phyloP scores from a whole-genome alignment of 2,113 vertebrate species.

The Columba janthina region DNA sequence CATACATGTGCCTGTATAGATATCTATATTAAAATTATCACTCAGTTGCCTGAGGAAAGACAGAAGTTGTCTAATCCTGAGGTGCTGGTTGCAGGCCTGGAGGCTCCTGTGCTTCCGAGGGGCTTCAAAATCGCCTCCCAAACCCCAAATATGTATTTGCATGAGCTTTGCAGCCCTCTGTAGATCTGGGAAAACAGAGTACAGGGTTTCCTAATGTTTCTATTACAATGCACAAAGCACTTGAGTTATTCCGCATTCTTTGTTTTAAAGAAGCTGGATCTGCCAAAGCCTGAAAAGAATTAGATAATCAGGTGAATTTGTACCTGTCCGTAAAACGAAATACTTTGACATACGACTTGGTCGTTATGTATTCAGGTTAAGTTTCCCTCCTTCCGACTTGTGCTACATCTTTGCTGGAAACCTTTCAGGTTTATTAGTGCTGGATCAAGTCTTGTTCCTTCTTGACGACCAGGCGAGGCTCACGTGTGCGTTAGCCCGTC shows the following conservation, averaged over 20 bases:
- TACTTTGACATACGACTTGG: neutral
- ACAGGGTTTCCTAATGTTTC: neutral
- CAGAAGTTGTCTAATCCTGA: no score
- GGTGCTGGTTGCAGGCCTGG: accelerated
- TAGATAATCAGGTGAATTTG: neutral
- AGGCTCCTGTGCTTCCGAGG: neutral
- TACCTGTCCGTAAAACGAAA: neutral
- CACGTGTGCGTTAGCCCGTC: neutral
- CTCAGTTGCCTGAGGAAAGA: neutral
- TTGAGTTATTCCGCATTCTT: neutral
- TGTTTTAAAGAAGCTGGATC: neutral
- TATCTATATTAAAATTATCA: neutral
- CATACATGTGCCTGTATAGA: accelerated
- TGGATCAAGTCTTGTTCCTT: neutral
- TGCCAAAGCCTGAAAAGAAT: neutral
- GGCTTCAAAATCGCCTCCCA: neutral
- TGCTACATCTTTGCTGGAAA: neutral
- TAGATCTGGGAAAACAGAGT: neutral
- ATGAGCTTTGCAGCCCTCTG: neutral
- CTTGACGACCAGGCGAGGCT: neutral
- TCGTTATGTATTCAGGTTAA: neutral
- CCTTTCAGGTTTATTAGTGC: neutral
- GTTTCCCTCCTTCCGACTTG: neutral
- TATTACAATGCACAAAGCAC: neutral
- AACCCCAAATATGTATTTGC: neutral